Conservation (phyloP, 2,113 vertebrate species). For the Oncorhynchus kisutch region DNA sequence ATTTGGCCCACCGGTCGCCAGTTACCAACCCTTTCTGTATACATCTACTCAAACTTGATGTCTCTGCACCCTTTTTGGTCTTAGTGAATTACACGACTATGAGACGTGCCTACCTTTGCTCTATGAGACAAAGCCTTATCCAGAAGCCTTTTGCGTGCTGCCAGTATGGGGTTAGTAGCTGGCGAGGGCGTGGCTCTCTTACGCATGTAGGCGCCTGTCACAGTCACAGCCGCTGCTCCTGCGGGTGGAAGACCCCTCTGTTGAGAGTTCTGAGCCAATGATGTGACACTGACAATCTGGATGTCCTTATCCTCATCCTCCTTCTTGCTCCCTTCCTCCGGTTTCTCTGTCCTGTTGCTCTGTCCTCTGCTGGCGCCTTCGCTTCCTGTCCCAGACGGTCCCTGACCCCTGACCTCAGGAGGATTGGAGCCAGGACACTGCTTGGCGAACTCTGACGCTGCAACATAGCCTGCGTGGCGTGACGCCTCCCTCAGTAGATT, state of each 20-base stretch:
- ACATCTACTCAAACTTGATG: too few species aligned
- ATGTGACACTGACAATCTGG: constrained; percentile 75
- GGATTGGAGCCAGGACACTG: constrained; percentile 36
- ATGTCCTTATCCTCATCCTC: constrained; percentile 66
- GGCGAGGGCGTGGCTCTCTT: constrained; percentile 58
- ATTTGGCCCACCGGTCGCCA: too few species aligned
- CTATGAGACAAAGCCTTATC: constrained; percentile 76
- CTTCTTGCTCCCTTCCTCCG: constrained; percentile 12
- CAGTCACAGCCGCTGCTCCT: constrained; percentile 23
- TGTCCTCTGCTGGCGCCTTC: background rate
- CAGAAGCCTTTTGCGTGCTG: constrained; percentile 72
- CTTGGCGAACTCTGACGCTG: constrained; percentile 43
- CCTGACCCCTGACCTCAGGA: constrained; percentile 19
- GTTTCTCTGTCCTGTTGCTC: constrained; percentile 33
- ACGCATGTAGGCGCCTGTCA: constrained; percentile 38
- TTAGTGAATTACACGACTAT: background rate
- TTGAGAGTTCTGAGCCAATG: constrained; percentile 60
- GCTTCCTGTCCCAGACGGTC: background rate
- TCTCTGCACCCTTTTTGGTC: background rate
- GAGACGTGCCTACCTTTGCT: constrained; percentile 68
- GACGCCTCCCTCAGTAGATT: constrained; percentile 51
- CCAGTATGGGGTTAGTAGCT: constrained; percentile 69
- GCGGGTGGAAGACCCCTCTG: constrained; percentile 47
- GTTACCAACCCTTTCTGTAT: too few species aligned
- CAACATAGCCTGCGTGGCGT: constrained; percentile 49